Base-by-base conservation (phyloP, 2,113 vertebrate genomes). In the Abramis brama region DNA sequence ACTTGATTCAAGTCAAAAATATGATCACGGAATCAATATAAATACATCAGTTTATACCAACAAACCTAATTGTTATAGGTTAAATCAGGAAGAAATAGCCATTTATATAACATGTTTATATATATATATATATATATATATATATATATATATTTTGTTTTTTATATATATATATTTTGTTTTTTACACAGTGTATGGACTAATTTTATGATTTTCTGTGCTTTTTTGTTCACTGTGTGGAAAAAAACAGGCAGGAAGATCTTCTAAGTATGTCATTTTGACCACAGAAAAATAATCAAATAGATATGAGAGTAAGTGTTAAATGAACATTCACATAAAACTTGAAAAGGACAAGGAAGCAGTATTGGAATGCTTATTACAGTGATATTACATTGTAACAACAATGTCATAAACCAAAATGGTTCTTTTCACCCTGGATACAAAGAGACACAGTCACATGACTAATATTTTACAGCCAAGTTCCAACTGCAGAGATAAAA, bases 401-500 rank as follows among this genome's bases (percentile, higher is more conserved):
- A n/a, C 39, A 45, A 13, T 25, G 21, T 45, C 70, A 57, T 33
- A 78, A 79, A 8, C 21, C 6, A 79, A 27, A 60, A 68, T 11
- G 0, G 12, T 52, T 13, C 2, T 66, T 66, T 68, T 82, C 43
- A 82, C 10, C 9, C 11, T 43, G 55, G 6, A 25, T 79, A 39
- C 23, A 43, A 13, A 27, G 43, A 47, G 11, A 23, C n/a, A 62
- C 36, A 55, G 80, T 47, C n/a, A 81, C 45, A 70, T 52, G 45
- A 50, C 27, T 52, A n/a, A 47, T 25, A 50, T 82, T 82, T 50
- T 68, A 8, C 17, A 52, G 62, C 27, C 43, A 66, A 64, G 62
- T 50, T 70, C 43, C 43, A 19, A 82, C 25, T 68, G 62, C 25
- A 68, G 62, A 70, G 79, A 17, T 82, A 33, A 78, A 76, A 85